Evolutionary conservation across 1,140 invertebrate genomes (phyloP).

Genomic region (Nebria ingens): DNA sequence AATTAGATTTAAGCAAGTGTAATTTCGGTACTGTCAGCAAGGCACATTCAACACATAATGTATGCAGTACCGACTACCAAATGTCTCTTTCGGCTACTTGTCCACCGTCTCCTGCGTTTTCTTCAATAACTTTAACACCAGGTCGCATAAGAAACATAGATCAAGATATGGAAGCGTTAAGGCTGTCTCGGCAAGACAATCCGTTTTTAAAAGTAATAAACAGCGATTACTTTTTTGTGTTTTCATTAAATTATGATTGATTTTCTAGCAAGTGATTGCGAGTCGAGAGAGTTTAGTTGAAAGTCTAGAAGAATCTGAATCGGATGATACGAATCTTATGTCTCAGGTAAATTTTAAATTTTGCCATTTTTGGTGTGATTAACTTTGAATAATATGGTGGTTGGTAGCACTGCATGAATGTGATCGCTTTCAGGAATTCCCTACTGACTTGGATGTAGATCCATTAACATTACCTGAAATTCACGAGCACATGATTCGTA

Average conservation of each 20-base stretch:
- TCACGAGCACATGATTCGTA: slow-evolving; percentile 71
- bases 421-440: slow-evolving; percentile 47
- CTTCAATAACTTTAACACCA: slow-evolving; percentile 57
- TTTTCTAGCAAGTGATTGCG: slow-evolving; percentile 55
- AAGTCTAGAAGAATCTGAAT: slow-evolving; percentile 56
- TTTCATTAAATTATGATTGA: slow-evolving; percentile 10
- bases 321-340: slow-evolving; percentile 65
- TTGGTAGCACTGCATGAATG: slow-evolving; percentile 5
- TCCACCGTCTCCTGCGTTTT: slow-evolving; percentile 32
- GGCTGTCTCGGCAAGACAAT: slow-evolving; percentile 70
- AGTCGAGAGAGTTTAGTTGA: slow-evolving; percentile 66
- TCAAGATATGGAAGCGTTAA: slow-evolving; percentile 70
- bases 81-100: slow-evolving; percentile 26
- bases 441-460: slow-evolving; percentile 50
- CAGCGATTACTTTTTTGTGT: slow-evolving; percentile 14
- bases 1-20: slow-evolving; percentile 1
- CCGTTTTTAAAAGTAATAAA: slow-evolving; percentile 59
- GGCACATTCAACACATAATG: slow-evolving; percentile 30
- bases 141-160: slow-evolving; percentile 66
- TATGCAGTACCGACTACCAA: slow-evolving; percentile 31
- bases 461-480: slow-evolving; percentile 64
- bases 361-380: no score
- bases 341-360: slow-evolving; percentile 43
- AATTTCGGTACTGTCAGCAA: slow-evolving; percentile 20
- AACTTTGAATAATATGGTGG: slow-evolving; percentile 4